Percentiles rank a stretch among this genome's conserved stretches.
Evolutionary conservation across 2,888 invertebrate genomes (phyloP).

Genomic region (Catotricha subobsoleta): DNA sequence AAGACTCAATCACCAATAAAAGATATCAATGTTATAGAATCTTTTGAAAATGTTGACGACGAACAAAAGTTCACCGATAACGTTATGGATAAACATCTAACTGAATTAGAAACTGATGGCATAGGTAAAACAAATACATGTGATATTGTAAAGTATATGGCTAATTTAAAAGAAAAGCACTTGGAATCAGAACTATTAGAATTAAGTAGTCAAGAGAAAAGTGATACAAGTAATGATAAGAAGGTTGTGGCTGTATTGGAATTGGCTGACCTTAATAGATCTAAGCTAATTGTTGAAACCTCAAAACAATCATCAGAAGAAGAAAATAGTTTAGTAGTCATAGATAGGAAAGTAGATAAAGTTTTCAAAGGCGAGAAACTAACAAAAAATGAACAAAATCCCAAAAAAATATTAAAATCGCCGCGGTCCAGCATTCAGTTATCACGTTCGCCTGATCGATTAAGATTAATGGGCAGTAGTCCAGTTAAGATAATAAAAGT

Average conservation of each 20-base stretch:
- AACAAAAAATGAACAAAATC: conserved; percentile 10
- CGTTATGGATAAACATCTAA: conserved; percentile 29
- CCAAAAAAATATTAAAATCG: conserved; percentile 23
- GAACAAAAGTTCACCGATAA: conserved; percentile 23
- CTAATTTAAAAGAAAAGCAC: conserved; percentile 27
- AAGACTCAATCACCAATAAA: conserved; percentile 35
- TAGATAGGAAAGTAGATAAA: conserved; percentile 29
- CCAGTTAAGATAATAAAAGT: conserved; percentile 30
- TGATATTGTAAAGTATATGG: conserved; percentile 30
- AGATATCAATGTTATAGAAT: conserved; percentile 28
- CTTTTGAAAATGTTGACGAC: conserved; percentile 20
- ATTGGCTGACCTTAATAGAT: not conserved
- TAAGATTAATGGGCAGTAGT: conserved; percentile 27
- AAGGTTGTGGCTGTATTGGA: not conserved
- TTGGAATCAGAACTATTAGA: conserved; percentile 18
- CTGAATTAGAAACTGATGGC: conserved; percentile 27
- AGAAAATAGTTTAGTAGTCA: conserved; percentile 15
- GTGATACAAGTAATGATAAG: not conserved
- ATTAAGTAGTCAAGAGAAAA: not conserved
- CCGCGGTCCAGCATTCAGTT: conserved; percentile 40
- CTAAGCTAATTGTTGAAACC: conserved; percentile 21
- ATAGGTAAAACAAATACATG: conserved; percentile 21
- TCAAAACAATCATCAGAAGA: conserved; percentile 7
- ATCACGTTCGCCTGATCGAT: conserved; percentile 31
- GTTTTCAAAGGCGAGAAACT: conserved; percentile 19